A percentile compares a stretch with the other conserved stretches of the same genome.
Conservation (phyloP, 2,888 invertebrate species). For the Leptopterna dolabrata region DNA sequence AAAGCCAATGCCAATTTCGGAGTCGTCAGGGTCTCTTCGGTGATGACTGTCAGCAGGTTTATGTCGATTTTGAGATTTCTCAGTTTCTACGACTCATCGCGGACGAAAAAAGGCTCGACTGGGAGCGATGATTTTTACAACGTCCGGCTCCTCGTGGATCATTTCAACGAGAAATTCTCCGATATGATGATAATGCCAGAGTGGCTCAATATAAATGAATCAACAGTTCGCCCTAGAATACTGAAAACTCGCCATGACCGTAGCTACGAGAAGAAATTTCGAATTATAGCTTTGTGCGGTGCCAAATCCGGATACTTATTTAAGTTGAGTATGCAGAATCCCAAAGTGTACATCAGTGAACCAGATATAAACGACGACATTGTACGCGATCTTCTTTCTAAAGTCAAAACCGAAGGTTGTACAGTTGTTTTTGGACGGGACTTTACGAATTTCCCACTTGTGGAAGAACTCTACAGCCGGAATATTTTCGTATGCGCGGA, state of each 20-base stretch:
- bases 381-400: conserved; percentile 62
- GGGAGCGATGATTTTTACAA: conserved; percentile 62
- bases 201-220: conserved; percentile 58
- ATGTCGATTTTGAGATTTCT: conserved; percentile 60
- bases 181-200: conserved; percentile 12
- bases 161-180: conserved; percentile 56
- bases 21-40: conserved; percentile 48
- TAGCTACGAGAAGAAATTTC: conserved; percentile 61
- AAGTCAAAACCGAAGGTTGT: conserved; percentile 61
- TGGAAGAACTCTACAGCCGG: conserved; percentile 60
- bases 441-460: conserved; percentile 63
- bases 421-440: conserved; percentile 64
- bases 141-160: conserved; percentile 65
- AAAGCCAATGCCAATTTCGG: conserved; percentile 54
- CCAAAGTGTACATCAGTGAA: conserved; percentile 20
- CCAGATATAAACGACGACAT: conserved; percentile 63
- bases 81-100: conserved; percentile 59
- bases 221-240: conserved; percentile 59
- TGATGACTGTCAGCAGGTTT: conserved; percentile 60
- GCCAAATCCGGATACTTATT: conserved; percentile 63
- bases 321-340: conserved; percentile 57
- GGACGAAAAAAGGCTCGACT: conserved; percentile 52
- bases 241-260: conserved; percentile 62
- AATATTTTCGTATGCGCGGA: conserved; percentile 64
- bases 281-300: conserved; percentile 60